Conservation (phyloP, 2,888 invertebrate genomes). For the Pasiphila rectangulata region DNA sequence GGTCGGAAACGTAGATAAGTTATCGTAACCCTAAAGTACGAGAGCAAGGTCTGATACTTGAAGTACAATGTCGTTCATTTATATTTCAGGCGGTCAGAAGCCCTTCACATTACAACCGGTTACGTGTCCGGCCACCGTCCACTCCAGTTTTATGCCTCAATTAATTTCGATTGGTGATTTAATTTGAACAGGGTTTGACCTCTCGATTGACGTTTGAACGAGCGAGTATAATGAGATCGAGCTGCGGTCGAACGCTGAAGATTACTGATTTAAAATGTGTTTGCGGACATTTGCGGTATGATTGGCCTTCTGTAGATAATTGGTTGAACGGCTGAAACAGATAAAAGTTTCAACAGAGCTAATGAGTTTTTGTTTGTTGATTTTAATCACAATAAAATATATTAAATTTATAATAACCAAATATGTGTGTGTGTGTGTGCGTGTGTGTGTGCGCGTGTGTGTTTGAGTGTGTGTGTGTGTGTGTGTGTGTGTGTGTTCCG, state of each 20-base stretch:
- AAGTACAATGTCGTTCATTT: constrained; percentile 23
- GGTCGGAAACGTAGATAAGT: too few relatives aligned
- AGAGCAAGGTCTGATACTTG: constrained; percentile 10
- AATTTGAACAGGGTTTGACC: constrained; percentile 55
- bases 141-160: constrained; percentile 50
- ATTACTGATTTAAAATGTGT: constrained; percentile 39
- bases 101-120: constrained; percentile 38
- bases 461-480: too few relatives aligned
- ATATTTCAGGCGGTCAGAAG: constrained; percentile 30
- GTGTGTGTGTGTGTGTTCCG: too few relatives aligned
- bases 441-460: too few relatives aligned
- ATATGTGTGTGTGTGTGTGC: too few relatives aligned
- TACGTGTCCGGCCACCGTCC: constrained; percentile 34
- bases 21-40: not conserved
- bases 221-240: constrained; percentile 47
- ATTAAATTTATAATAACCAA: too few relatives aligned
- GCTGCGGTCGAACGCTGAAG: constrained; percentile 35
- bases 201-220: constrained; percentile 44
- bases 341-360: constrained; percentile 11
- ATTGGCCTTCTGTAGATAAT: constrained; percentile 13
- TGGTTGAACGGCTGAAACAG: constrained; percentile 1
- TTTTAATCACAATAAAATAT: too few relatives aligned
- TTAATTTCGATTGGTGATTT: constrained; percentile 56
- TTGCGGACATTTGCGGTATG: constrained; percentile 20
- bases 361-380: constrained; percentile 9